Evolutionary conservation across 2,888 invertebrate species (phyloP).

Genomic region (Oligia strigilis): DNA sequence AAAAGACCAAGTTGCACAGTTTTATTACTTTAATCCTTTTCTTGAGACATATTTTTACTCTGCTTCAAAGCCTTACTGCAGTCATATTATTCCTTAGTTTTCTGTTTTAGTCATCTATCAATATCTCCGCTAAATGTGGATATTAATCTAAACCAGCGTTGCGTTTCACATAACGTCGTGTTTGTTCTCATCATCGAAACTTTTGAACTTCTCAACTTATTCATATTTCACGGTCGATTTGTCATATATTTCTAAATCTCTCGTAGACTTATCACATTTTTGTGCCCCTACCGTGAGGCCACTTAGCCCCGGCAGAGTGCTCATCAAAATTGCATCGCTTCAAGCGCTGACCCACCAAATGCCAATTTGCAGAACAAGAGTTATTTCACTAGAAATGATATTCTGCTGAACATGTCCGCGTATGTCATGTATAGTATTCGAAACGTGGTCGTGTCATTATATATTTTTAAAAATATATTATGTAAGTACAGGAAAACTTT

Average conservation of each 20-base stretch:
- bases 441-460: conserved; percentile 17
- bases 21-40: not conserved
- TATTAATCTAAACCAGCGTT: not conserved
- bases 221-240: conserved; percentile 12
- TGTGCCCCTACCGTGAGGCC: conserved; percentile 43
- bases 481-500: conserved; percentile 29
- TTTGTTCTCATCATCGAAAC: not conserved
- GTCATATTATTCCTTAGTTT: not conserved
- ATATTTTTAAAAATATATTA: not conserved
- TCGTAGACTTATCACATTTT: conserved; percentile 27
- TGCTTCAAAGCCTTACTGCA: not conserved
- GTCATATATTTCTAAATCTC: conserved; percentile 14
- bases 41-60: not conserved
- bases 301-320: conserved; percentile 67
- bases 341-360: conserved; percentile 55
- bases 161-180: no score
- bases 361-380: conserved; percentile 60
- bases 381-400: conserved; percentile 37
- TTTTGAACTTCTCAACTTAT: not conserved
- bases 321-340: conserved; percentile 67
- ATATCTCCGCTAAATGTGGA: not conserved
- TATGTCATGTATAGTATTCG: not conserved
- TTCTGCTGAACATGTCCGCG: not conserved
- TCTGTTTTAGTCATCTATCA: not conserved
- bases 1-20: not conserved